phyloP scores from a whole-genome alignment of 2,113 vertebrate genomes.

The Hippolais icterina region DNA sequence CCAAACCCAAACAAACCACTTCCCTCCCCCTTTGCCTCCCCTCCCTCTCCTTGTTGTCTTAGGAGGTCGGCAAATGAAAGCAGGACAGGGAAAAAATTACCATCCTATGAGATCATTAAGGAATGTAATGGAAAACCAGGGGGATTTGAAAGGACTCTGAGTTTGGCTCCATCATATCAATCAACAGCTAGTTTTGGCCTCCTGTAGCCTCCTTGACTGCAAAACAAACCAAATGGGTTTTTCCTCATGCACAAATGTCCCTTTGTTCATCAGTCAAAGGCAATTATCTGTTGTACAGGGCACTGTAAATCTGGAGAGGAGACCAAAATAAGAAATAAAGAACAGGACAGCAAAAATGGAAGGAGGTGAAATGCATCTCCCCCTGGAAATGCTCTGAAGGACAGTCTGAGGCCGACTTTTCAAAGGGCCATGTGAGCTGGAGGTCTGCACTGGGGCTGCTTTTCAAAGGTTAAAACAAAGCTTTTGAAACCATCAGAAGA shows the following conservation, averaged over 20 bases:
- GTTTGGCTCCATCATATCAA: not conserved
- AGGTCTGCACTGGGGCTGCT: not conserved
- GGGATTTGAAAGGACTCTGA: not conserved
- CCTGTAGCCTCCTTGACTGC: not conserved
- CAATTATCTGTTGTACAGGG: not conserved
- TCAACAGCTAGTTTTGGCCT: not conserved
- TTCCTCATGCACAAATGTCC: not conserved
- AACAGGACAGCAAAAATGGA: not conserved
- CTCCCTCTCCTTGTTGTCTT: rapidly evolving
- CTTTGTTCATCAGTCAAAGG: not conserved
- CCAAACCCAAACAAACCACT: not conserved
- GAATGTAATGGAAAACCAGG: not conserved
- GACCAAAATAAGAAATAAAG: not conserved
- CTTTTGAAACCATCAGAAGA: not conserved
- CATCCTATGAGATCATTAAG: not conserved
- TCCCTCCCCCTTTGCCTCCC: rapidly evolving
- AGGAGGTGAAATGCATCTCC: not conserved
- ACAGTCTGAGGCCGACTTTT: not conserved
- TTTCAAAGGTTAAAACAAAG: not conserved
- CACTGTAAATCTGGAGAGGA: not conserved
- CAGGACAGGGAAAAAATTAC: not conserved
- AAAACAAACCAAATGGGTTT: not conserved
- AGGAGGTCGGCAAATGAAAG: not conserved
- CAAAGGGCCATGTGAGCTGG: not conserved
- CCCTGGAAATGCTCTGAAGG: not conserved